Conservation (phyloP, 2,888 invertebrate species). For the Cyclophora punctaria region DNA sequence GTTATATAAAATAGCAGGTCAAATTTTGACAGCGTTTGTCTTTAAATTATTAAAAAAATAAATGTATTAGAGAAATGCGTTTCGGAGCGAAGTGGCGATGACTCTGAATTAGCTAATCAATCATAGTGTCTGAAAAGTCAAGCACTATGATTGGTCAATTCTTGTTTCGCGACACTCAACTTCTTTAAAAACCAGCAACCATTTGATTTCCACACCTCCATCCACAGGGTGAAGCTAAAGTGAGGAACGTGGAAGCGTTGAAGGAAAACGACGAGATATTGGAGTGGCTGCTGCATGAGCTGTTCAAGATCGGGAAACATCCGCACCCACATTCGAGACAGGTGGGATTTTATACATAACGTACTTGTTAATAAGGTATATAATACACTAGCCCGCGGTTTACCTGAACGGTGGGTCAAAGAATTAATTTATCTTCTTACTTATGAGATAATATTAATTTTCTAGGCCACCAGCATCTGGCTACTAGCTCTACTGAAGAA, state of each 20-base stretch:
- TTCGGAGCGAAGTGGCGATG: too few relatives aligned
- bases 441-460: constrained; percentile 7
- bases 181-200: too few relatives aligned
- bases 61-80: neutral
- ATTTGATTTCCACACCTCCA: too few relatives aligned
- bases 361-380: neutral
- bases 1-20: too few relatives aligned
- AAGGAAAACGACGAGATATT: constrained; percentile 77
- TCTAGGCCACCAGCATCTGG: constrained; percentile 90
- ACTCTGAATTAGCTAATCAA: too few relatives aligned
- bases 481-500: constrained; percentile 87
- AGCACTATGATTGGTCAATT: too few relatives aligned
- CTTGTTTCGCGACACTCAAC: too few relatives aligned
- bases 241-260: constrained; percentile 54
- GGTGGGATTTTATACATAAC: constrained; percentile 50
- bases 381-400: neutral
- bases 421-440: neutral
- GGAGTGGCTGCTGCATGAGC: constrained; percentile 80
- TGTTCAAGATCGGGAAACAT: constrained; percentile 79
- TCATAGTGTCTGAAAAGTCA: too few relatives aligned
- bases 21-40: too few relatives aligned
- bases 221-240: constrained; percentile 57
- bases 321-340: constrained; percentile 90
- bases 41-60: neutral
- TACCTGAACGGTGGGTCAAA: too few relatives aligned